Percentiles rank a stretch among this genome's conserved stretches.
These are phyloP conservation scores for Sylvicapra grimmia DNA, from an alignment of 2,113 vertebrate species.

Conservation along the genomic window DNA sequence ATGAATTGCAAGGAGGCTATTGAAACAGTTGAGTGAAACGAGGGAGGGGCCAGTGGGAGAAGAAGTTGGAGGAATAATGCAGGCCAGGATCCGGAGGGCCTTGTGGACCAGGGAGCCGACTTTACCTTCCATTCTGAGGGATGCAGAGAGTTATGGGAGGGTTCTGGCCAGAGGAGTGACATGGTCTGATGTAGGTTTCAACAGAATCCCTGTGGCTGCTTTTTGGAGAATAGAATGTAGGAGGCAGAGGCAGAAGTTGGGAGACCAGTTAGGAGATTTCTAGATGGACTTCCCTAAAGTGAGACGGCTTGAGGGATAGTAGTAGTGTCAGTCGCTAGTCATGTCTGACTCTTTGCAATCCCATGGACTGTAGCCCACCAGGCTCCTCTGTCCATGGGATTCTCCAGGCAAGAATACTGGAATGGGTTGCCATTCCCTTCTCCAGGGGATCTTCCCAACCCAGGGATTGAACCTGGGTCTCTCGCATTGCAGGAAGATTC, in stretches of 20 bases:
- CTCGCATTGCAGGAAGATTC: background rate
- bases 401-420: background rate
- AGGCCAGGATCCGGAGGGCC: too few relatives aligned
- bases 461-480: background rate
- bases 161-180: background rate
- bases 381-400: background rate
- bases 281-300: background rate
- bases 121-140: background rate
- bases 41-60: background rate
- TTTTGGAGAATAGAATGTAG: background rate
- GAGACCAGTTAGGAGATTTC: too few relatives aligned
- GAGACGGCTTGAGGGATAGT: background rate
- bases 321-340: background rate
- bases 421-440: background rate
- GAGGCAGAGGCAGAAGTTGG: background rate
- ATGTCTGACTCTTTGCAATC: background rate
- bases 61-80: fast-evolving
- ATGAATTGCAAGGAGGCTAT: background rate
- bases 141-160: background rate
- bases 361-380: background rate
- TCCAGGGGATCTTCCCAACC: background rate
- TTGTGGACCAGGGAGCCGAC: fast-evolving
- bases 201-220: background rate
- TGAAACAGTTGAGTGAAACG: too few relatives aligned
- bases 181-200: background rate